Conservation (phyloP, 2,888 invertebrate species). For the Pandemis corylana region DNA sequence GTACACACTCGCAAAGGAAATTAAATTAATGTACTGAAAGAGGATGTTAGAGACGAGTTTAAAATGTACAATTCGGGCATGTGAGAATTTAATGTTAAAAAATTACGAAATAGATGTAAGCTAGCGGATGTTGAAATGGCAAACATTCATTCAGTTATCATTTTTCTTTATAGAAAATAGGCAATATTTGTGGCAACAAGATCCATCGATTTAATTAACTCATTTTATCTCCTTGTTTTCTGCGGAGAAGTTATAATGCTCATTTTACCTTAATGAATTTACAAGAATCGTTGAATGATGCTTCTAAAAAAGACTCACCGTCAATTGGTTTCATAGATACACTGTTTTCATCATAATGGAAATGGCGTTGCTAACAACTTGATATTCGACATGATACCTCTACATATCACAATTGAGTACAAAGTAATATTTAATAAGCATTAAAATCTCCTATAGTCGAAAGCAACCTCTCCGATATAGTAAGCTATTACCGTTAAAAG, state of each 20-base stretch:
- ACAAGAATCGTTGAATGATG: too few relatives aligned
- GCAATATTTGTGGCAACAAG: neutral
- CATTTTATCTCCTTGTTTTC: too few relatives aligned
- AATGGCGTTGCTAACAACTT: too few relatives aligned
- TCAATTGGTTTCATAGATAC: too few relatives aligned
- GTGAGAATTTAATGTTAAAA: neutral
- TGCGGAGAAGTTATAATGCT: too few relatives aligned
- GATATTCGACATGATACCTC: too few relatives aligned
- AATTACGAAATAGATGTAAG: neutral
- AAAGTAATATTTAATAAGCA: conserved; percentile 33
- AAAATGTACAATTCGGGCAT: neutral
- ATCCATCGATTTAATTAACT: neutral
- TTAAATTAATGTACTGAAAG: conserved; percentile 3
- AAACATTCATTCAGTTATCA: too few relatives aligned
- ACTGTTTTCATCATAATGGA: too few relatives aligned
- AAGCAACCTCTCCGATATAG: conserved; percentile 38
- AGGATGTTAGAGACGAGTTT: conserved; percentile 9
- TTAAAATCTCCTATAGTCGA: conserved; percentile 32
- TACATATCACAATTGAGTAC: neutral
- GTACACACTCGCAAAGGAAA: conserved; percentile 8
- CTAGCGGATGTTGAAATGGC: too few relatives aligned
- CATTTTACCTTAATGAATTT: too few relatives aligned
- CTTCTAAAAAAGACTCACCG: too few relatives aligned
- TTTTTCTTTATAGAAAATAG: too few relatives aligned
- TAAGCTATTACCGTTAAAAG: conserved; percentile 62